Evolutionary conservation across 2,113 vertebrate species (phyloP), one percentile per base, ranked within the genome.

Genomic region (Amazona vittata): DNA sequence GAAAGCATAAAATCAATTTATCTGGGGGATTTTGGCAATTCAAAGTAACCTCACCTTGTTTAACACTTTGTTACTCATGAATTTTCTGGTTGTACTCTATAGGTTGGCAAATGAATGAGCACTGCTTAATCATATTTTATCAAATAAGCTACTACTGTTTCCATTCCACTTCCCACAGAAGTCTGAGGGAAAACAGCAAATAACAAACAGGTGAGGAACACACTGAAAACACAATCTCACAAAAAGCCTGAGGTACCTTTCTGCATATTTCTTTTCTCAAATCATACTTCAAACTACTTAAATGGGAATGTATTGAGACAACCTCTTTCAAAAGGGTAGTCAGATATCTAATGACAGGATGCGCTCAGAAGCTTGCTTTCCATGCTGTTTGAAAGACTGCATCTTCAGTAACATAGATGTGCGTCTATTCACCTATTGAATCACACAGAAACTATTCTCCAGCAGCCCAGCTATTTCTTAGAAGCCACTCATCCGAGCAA

Each of bases 1-100:
- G 44, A 41, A 94, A 91, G 18, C 62, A 86, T 28, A 80, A 77
- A 95, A 83, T 67, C 73, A 90, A 79, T 92, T 90, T 46, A 57
- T 64, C 62, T 41, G 28, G n/a, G 41, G 20, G n/a, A 77, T 86
- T 86, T 89, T 35, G 20, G n/a, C 69, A 90, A 78, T 22, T 83
- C 64, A 83, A 15, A 83, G 81, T 91, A 85, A 84, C 67, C 33
- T 83, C 47, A 68, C 10, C 6, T 86, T 93, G 81, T 75, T 76
- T 85, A 91, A 74, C 19, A 67, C 8, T 28, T 22, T 31, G 70
- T 21, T 87, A 46, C 70, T 93, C 7, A 53, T 73, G 81, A 73
- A 53, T 55, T 83, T 76, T 78, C 7, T 75, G 37, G 46, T 81
- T 83, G 53, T 65, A 28, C 15, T 74, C 7, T 52, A 31, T 46